These are phyloP conservation scores for Ormyrus nitidulus DNA, from an alignment of 2,888 invertebrate genomes.

Conservation along the genomic window DNA sequence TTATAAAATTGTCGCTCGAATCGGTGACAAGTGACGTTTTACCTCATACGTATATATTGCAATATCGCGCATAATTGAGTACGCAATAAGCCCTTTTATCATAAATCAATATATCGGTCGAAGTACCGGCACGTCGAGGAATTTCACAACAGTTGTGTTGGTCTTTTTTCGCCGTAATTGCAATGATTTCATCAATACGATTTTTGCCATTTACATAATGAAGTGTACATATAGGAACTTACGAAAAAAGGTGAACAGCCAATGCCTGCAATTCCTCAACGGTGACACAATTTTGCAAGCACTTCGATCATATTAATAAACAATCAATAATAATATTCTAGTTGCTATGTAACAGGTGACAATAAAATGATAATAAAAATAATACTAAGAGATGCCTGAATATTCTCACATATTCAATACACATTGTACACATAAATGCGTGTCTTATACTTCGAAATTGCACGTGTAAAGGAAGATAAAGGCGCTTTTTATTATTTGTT, in stretches of 20 bases:
- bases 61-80: slow-evolving; percentile 27
- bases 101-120: slow-evolving; percentile 46
- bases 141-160: background rate
- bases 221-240: slow-evolving; percentile 21
- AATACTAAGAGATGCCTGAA: slow-evolving; percentile 37
- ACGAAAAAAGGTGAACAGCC: background rate
- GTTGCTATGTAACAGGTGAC: slow-evolving; percentile 36
- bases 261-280: background rate
- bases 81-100: slow-evolving; percentile 23
- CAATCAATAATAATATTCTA: slow-evolving; percentile 40
- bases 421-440: slow-evolving; percentile 45
- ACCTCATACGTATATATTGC: slow-evolving; percentile 37
- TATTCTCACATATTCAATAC: slow-evolving; percentile 45
- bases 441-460: slow-evolving; percentile 50
- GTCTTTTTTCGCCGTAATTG: no score
- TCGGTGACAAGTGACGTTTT: slow-evolving; percentile 56
- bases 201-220: background rate
- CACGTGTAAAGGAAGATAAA: slow-evolving; percentile 53
- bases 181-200: no score
- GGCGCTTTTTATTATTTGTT: slow-evolving; percentile 27
- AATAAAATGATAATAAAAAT: slow-evolving; percentile 32
- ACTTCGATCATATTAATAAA: slow-evolving; percentile 22
- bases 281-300: background rate
- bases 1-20: slow-evolving; percentile 64
- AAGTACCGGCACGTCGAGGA: slow-evolving; percentile 49